Conservation (phyloP, 2,113 vertebrate species). For the Climacteris rufus region DNA sequence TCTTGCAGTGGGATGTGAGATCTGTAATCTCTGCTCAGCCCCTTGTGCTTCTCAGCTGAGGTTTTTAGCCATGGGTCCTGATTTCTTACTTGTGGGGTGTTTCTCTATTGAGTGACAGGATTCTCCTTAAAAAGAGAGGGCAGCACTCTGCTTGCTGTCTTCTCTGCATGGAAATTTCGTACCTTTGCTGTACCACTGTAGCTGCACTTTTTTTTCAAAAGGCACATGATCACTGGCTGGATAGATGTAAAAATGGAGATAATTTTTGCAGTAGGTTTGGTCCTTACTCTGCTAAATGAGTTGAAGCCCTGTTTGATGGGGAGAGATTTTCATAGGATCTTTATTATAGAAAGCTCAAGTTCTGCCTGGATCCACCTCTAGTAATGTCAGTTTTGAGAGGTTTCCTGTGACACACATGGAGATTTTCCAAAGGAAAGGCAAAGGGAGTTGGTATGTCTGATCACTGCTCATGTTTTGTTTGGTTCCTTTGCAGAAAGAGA, state of each 20-base stretch:
- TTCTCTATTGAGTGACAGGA: background rate
- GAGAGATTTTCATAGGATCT: background rate
- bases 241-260: background rate
- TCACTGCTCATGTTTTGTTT: background rate
- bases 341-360: background rate
- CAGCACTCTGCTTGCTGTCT: background rate
- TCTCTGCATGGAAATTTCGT: background rate
- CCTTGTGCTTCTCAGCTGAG: background rate
- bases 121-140: background rate
- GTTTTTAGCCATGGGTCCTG: background rate
- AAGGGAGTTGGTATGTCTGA: background rate
- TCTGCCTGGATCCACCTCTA: background rate
- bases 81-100: background rate
- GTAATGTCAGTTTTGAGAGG: background rate
- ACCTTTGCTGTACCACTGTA: background rate
- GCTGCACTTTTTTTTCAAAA: background rate
- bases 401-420: background rate
- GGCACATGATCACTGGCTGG: background rate
- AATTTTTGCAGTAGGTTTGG: background rate
- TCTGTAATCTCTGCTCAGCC: background rate
- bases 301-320: background rate
- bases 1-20: background rate
- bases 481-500: conserved; percentile 86
- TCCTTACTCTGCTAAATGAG: background rate
- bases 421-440: background rate